Base-by-base conservation (phyloP, 2,888 invertebrate species). In the Ectropis crepuscularia region DNA sequence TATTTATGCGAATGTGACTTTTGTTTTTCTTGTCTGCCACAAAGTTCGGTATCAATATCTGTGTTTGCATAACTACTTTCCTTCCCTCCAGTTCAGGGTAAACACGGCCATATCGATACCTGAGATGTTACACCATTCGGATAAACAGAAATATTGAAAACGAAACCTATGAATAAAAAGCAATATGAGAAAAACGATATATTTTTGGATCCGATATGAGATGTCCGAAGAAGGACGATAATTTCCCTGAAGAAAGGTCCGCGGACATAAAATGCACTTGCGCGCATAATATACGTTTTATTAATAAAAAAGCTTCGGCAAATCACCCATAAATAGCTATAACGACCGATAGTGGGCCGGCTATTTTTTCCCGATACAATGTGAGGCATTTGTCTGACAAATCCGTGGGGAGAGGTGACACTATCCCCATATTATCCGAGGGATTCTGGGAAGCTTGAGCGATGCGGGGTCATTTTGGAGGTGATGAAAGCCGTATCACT, bases 261-360 rank as follows among this genome's bases (percentile, higher is more conserved):
- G 68, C 80, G 85, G 85, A 81, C 84, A 91, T 92, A 92, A 92
- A 92, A 92, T 91, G 86, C 92, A 92, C 92, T 91, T 92, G 92
- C 80, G 92, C 90, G 90, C 92, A 90, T 90, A 92, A 92, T 92
- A 91, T 91, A 90, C 90, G 90, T 92, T 92, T 92, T 92, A 92
- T 92, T 92, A 92, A 92, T 92, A 92, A 92, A 92, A 92, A 90
- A 90, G 85, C 85, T 86, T 84, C 77, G 80, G 83, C 76, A 82
- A 92, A 92, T 92, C 89, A 82, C 84, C 92, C 86, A 92, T 92
- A 92, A 92, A 92, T 92, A 92, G 88, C 89, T 86, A 74, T 91
- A 92, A 92, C 85, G 89, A 86, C 88, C 86, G 87, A 85, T 89
- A 88, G 86, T 84, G 87, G 88, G 86, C 83, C 82, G 88, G 86